Base-by-base conservation (phyloP, 2,888 invertebrate species). In the Synergus umbraculus region DNA sequence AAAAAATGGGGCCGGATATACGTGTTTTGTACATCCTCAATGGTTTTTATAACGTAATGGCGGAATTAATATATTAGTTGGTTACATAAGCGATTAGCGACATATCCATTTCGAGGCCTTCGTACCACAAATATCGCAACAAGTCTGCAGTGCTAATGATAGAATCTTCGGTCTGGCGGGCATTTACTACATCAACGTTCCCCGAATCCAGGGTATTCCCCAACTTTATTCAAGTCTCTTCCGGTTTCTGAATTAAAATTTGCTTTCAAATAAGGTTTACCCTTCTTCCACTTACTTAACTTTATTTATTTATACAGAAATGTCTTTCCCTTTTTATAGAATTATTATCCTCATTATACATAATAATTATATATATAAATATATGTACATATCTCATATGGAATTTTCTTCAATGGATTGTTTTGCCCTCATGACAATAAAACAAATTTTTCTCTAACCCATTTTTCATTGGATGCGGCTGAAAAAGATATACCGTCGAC, bases 141-240 rank as follows among this genome's bases (percentile, higher is more conserved):
- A 73, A 73, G 73, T 73, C 73, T 41, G 73, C 54, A 73, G 73
- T 73, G 73, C 73, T 73, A 73, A 73, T 73, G 73, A 73, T 73
- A 73, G 73, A 54, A 73, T 67, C 73, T 73, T 73, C 54, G 54
- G 69, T 69, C 49, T 73, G 54, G 73, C 69, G 69, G 49, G 69
- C 37, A 37, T 37, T 37, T 37, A 37, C 37, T 37, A 37, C 54
- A 73, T 73, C 54, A 73, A 15, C 73, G 73, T 73, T 73, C 73
- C 54, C 73, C 37, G 73, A 73, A 73, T 73, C 18, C 73, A 54
- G 73, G 73, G 73, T 73, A 73, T 73, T 73, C 54, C 73, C 73
- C 69, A 29, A 49, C 69, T 4, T 37, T n/a, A 37, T 54, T 54
- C 54, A 73, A 73, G 54, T 37, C 37, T 37, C 73, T 41, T 54